Conservation (phyloP, 2,888 invertebrate genomes). For the Acronicta alni region DNA sequence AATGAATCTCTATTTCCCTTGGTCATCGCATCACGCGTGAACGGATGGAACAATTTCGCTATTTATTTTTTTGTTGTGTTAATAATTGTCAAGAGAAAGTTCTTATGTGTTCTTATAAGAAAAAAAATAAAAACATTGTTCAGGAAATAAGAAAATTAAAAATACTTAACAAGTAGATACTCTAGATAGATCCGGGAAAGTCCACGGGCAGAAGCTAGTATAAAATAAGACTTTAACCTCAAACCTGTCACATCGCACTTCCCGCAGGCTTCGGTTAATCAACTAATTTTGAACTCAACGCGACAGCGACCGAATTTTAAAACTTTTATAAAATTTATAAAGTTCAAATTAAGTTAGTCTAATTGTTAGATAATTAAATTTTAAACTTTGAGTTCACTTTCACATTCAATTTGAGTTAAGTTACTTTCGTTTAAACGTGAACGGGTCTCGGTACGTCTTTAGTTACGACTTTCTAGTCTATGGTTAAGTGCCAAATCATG, state of each 20-base stretch:
- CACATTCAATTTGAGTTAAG: conserved; percentile 49
- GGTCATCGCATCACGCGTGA: too few species aligned
- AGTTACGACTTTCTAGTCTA: not conserved
- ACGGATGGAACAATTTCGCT: too few species aligned
- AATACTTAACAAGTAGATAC: too few species aligned
- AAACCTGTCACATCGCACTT: not conserved
- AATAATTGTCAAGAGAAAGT: too few species aligned
- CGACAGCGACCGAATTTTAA: conserved; percentile 47
- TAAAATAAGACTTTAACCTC: not conserved
- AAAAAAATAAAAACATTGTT: too few species aligned
- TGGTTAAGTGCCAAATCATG: not conserved
- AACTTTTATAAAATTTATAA: conserved; percentile 53
- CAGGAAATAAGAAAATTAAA: too few species aligned
- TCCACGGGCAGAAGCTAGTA: not conserved
- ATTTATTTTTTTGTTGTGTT: too few species aligned
- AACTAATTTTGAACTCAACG: conserved; percentile 39
- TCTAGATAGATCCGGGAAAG: too few species aligned
- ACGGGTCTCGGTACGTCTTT: conserved; percentile 21
- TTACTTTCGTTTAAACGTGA: conserved; percentile 43
- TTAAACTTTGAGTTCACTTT: conserved; percentile 55
- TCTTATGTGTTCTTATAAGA: too few species aligned
- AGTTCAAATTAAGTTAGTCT: conserved; percentile 53
- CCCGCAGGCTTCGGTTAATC: conserved; percentile 26
- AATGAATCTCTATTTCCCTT: too few species aligned
- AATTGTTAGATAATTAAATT: conserved; percentile 61